Evolutionary conservation across 1,140 invertebrate genomes (phyloP), one percentile per base, ranked within the genome.

Genomic region (Pomacea maculata): DNA sequence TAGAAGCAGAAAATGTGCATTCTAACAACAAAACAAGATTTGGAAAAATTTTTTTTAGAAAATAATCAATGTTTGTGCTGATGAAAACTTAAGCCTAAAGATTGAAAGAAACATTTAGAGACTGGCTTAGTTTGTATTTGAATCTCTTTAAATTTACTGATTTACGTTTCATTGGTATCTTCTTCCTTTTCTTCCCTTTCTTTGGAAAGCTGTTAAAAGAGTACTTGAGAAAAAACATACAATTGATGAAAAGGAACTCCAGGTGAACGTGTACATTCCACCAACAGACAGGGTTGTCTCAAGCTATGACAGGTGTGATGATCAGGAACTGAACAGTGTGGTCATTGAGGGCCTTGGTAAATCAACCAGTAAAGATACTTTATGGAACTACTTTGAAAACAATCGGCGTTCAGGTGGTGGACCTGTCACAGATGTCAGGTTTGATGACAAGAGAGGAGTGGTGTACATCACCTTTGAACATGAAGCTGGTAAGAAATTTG

Each of bases 321-420:
- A 52, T 2, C n/a, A 8, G 17, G 65, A 14, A 17, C 19, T 78
- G 45, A 78, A 34, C 67, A 70, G 45, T 15, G 67, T 78, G 34
- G 52, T 54, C n/a, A 65, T 78, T 45, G 65, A 54, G 11, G 77
- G 77, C 25, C 67, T 78, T 34, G 70, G 0, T n/a, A 14, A 11
- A 17, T 70, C 77, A 6, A 54, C 54, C 6, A 78, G 65, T 54
- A 4, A 25, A 10, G 77, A 78, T 65, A 71, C 14, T 1, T 52
- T 78, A 11, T 17, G 21, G 3, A 70, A 55, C 61, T 83, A 83
- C 78, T 83, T 83, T 75, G 82, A 83, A 64, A 83, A 80, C 75
- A 65, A 81, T 25, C 82, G 74, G 10, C 65, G 80, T 10, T 80
- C 78, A 65, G 83, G 83, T 34, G 84, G 83, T 54, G 81, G 83